Conservation (phyloP, 2,888 invertebrate genomes). For the Apotomis betuletana region DNA sequence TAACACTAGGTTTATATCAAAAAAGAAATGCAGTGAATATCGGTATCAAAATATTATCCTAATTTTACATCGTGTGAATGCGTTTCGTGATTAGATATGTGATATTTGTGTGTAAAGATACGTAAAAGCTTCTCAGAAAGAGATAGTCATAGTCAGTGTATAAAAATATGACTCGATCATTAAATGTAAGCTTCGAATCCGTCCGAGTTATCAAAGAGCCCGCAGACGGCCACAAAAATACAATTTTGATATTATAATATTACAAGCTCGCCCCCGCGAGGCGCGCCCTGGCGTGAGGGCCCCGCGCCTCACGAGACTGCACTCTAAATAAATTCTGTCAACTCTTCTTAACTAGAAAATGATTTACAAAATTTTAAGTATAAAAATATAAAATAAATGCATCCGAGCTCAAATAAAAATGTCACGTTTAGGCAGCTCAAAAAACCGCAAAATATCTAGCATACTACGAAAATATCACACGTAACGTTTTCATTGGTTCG, state of each 20-base stretch:
- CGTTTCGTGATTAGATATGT: slow-evolving; percentile 79
- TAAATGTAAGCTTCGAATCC: slow-evolving; percentile 59
- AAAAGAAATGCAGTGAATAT: slow-evolving; percentile 80
- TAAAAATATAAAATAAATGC: slow-evolving; percentile 78
- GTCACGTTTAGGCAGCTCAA: slow-evolving; percentile 70
- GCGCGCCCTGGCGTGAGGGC: slow-evolving; percentile 26
- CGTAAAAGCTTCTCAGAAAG: slow-evolving; percentile 66
- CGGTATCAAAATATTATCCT: slow-evolving; percentile 81
- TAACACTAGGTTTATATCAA: slow-evolving; percentile 73
- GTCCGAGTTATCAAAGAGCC: slow-evolving; percentile 54
- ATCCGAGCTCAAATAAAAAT: slow-evolving; percentile 65
- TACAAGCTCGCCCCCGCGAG: slow-evolving; percentile 59
- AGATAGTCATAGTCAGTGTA: slow-evolving; percentile 67
- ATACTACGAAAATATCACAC: slow-evolving; percentile 79
- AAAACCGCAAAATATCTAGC: slow-evolving; percentile 73
- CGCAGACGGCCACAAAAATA: slow-evolving; percentile 65
- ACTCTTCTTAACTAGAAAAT: slow-evolving; percentile 72
- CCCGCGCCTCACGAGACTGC: slow-evolving; percentile 60
- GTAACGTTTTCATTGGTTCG: slow-evolving; percentile 63
- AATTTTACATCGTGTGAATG: slow-evolving; percentile 71
- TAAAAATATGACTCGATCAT: slow-evolving; percentile 76
- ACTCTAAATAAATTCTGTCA: slow-evolving; percentile 60
- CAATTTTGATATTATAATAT: slow-evolving; percentile 53
- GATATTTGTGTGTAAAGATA: slow-evolving; percentile 75
- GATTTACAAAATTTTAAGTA: slow-evolving; percentile 78